These are phyloP conservation scores for Lacerta bilineata DNA, from an alignment of 2,797 vertebrate species.

Conservation along the genomic window DNA sequence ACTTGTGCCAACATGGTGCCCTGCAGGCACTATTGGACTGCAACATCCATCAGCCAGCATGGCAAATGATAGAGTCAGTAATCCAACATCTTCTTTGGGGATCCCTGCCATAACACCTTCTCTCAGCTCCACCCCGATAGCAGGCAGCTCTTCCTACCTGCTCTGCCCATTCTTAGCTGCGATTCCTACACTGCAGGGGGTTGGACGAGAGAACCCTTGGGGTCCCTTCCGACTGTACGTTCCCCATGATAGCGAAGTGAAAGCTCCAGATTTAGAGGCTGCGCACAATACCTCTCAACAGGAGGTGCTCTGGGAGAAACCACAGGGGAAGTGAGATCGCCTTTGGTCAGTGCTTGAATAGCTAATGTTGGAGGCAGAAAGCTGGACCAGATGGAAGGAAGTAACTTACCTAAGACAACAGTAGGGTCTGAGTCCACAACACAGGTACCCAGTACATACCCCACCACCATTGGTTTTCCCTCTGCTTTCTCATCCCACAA, in stretches of 20 bases:
- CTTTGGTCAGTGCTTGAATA: background rate
- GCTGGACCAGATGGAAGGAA: background rate
- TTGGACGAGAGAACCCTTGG: too few relatives aligned
- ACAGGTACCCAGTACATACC: background rate
- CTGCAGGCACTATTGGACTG: background rate
- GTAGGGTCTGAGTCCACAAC: background rate
- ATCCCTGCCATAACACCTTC: background rate
- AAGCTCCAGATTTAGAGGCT: background rate
- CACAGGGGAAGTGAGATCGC: background rate
- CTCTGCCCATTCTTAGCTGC: background rate
- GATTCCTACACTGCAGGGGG: too few relatives aligned
- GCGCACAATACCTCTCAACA: background rate
- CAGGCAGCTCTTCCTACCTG: background rate
- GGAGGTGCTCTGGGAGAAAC: background rate
- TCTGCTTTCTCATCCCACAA: background rate
- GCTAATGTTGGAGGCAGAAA: background rate
- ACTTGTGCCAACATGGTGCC: background rate
- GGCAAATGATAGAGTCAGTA: background rate
- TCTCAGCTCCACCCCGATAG: background rate
- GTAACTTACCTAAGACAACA: background rate
- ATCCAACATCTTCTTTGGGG: background rate
- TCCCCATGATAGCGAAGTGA: background rate
- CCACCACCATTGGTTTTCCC: background rate
- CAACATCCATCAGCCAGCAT: background rate
- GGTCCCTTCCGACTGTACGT: background rate